phyloP scores from a whole-genome alignment of 2,797 vertebrate genomes.

The Sternarchorhynchus goeldii region DNA sequence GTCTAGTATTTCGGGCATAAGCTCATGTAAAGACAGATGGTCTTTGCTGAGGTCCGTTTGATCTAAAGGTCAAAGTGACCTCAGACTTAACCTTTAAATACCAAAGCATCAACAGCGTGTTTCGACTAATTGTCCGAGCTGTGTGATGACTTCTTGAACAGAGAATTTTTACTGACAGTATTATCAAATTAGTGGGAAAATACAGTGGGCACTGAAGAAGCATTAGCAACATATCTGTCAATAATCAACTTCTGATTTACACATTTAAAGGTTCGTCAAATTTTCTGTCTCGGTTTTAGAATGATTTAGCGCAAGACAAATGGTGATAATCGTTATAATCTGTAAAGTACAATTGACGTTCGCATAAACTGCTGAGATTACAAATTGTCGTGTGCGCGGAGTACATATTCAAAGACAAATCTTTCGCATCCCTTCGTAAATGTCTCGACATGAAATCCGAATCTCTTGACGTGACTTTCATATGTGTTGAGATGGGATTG shows the following conservation, averaged over 20 bases:
- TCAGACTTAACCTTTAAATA: slow-evolving; percentile 48
- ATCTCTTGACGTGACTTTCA: slow-evolving; percentile 22
- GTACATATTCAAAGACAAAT: background rate
- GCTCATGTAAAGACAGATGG: slow-evolving; percentile 8
- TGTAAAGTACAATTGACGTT: slow-evolving; percentile 1
- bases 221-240: background rate
- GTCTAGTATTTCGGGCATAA: background rate
- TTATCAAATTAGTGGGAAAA: background rate
- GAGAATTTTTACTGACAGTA: slow-evolving; percentile 5
- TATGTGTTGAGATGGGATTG: background rate
- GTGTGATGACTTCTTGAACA: background rate
- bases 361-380: background rate
- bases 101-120: slow-evolving; percentile 30
- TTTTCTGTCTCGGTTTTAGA: background rate
- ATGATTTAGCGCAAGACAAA: background rate
- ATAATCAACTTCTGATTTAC: background rate
- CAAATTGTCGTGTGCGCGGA: background rate
- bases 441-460: slow-evolving; percentile 25
- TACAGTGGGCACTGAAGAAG: background rate
- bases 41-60: slow-evolving; percentile 24
- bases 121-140: slow-evolving; percentile 15
- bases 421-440: slow-evolving; percentile 24
- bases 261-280: background rate
- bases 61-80: slow-evolving; percentile 37
- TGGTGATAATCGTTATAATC: background rate